Evolutionary conservation across 2,797 vertebrate genomes (phyloP), one percentile per base, ranked within the genome.

Genomic region (Myripristis jacobus): DNA sequence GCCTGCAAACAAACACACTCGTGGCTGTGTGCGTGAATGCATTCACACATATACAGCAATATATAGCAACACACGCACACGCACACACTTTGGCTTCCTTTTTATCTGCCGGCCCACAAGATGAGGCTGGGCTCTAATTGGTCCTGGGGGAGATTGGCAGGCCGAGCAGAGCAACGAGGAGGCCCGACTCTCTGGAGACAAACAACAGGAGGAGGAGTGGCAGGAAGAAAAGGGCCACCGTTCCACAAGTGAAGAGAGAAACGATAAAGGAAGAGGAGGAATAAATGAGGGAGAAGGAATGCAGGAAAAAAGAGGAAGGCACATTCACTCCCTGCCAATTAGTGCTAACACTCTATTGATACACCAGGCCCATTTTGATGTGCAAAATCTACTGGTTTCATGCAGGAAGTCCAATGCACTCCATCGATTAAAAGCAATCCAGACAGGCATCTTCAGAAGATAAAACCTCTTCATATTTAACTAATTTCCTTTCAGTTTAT

Each of bases 101-200:
- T 98, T 97, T 94, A 97, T 98, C 95, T 96, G 92, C 89, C 92
- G 95, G 95, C 94, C 95, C 93, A 93, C 90, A 90, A 96, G 96
- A 96, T 95, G 95, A 95, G 94, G 94, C 95, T 86, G 92, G 91
- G 92, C 91, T 93, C 94, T 98, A 98, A 97, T 97, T 96, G 96
- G 96, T 96, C 96, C 95, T 95, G 80, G 57, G 96, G 96, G 97
- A 98, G 91, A 93, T 93, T 92, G 94, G 91, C 94, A 95, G 95
- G 93, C 93, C 86, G 93, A 91, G 31, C 85, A 92, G 95, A 95
- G 96, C 88, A 95, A 95, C 94, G 92, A 91, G 93, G 94, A 84
- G 87, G 87, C 92, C 84, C 80, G 80, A 93, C 88, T 92, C 96
- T 94, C 95, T 72, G 76, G 95, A 95, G 96, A 96, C 93, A 95